phyloP scores from a whole-genome alignment of 2,888 invertebrate genomes.

The Plebejus argus region DNA sequence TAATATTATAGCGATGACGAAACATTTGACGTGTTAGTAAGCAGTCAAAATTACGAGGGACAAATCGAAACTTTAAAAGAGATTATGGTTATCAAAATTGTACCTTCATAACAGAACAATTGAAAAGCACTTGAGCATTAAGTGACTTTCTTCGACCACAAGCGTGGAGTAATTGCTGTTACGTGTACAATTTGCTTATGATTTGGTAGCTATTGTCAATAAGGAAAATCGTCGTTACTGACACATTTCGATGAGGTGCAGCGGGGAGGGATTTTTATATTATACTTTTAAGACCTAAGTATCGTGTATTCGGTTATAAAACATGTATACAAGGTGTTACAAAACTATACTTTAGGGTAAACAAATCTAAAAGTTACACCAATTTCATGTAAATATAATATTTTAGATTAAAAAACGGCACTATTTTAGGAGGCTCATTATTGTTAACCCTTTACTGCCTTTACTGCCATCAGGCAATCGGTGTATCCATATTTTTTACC shows the following conservation, averaged over 20 bases:
- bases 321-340: too few species aligned
- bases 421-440: too few species aligned
- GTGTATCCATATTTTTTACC: not conserved
- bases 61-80: not conserved
- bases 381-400: too few species aligned
- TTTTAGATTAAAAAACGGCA: too few species aligned
- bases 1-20: not conserved
- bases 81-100: not conserved
- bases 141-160: not conserved
- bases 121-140: slow-evolving; percentile 12
- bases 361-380: too few species aligned
- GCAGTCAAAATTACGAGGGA: too few species aligned
- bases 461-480: too few species aligned
- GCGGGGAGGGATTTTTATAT: not conserved
- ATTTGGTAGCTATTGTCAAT: not conserved
- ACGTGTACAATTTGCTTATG: not conserved
- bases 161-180: not conserved
- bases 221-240: not conserved
- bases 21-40: not conserved
- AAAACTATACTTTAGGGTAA: too few species aligned
- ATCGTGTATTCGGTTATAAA: too few species aligned
- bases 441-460: too few species aligned
- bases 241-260: not conserved
- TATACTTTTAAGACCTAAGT: too few species aligned
- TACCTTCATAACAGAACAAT: slow-evolving; percentile 15